Percentiles rank a stretch among this genome's conserved stretches.
Conservation (phyloP, 2,888 invertebrate species). For the Lymantria dispar region DNA sequence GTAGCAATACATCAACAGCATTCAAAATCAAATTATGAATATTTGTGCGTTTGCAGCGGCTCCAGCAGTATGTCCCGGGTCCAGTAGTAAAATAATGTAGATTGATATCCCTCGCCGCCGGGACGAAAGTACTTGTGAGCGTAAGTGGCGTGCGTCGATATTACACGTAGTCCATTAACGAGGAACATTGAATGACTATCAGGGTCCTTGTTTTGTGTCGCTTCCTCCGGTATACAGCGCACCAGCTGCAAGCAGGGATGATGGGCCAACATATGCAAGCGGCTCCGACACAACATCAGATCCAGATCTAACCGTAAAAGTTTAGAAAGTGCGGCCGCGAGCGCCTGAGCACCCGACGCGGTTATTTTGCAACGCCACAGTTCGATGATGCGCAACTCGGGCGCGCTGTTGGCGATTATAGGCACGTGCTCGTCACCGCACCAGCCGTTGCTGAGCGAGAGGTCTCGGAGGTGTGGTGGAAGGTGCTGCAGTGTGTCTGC, state of each 20-base stretch:
- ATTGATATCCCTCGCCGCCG: constrained; percentile 36
- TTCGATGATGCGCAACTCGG: not conserved
- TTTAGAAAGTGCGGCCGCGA: not conserved
- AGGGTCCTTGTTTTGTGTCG: not conserved
- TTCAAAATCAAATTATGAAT: too few species aligned
- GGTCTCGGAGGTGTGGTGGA: not conserved
- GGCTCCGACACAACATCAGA: not conserved
- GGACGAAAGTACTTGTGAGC: constrained; percentile 27
- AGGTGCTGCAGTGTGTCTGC: not conserved
- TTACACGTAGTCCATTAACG: not conserved
- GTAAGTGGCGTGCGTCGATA: constrained; percentile 17
- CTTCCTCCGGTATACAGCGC: not conserved
- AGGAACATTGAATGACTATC: not conserved
- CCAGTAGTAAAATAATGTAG: constrained; percentile 38
- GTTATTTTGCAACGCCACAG: not conserved
- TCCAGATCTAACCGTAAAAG: not conserved
- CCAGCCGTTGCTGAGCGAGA: not conserved
- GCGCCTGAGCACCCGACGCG: not conserved
- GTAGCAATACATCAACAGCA: too few species aligned
- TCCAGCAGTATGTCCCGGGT: constrained; percentile 12
- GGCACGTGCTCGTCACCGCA: constrained; percentile 1
- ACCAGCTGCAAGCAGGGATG: not conserved
- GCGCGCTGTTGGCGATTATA: not conserved
- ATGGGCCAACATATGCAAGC: not conserved
- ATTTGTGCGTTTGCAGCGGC: not conserved